Conservation (phyloP, 2,797 vertebrate genomes). For the Garrulus glandarius region DNA sequence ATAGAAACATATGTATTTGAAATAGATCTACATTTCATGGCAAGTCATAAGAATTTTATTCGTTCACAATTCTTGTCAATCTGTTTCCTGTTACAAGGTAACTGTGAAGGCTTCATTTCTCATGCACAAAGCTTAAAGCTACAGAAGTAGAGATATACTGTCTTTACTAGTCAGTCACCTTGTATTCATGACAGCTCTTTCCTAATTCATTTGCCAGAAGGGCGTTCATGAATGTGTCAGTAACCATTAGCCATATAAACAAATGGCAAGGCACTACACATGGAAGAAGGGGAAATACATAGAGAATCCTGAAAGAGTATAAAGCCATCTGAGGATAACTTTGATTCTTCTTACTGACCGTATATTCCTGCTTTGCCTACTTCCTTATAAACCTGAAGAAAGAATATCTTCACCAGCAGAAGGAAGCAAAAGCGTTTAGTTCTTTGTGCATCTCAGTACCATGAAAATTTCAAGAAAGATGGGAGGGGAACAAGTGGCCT, state of each 20-base stretch:
- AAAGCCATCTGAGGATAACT: not conserved
- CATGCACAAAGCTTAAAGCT: not conserved
- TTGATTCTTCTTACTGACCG: not conserved
- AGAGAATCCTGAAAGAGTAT: not conserved
- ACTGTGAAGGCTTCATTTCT: not conserved
- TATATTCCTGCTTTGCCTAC: not conserved
- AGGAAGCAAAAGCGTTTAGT: not conserved
- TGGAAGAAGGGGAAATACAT: not conserved
- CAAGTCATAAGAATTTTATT: not conserved
- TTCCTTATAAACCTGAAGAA: not conserved
- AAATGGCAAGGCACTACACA: not conserved
- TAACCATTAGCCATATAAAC: not conserved
- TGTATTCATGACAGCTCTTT: not conserved
- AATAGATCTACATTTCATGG: not conserved
- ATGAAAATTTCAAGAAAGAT: not conserved
- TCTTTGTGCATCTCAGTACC: not conserved
- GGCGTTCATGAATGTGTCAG: accelerated
- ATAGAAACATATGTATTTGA: not conserved
- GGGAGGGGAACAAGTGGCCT: not conserved
- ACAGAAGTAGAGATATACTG: not conserved
- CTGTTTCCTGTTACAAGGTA: not conserved
- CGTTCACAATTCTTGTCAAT: not conserved
- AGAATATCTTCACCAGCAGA: not conserved
- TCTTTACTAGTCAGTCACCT: not conserved
- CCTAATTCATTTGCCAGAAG: not conserved